A percentile compares a stretch with the other conserved stretches of the same genome.
Conservation (phyloP, 2,888 invertebrate species). For the Brachyopa scutellaris region DNA sequence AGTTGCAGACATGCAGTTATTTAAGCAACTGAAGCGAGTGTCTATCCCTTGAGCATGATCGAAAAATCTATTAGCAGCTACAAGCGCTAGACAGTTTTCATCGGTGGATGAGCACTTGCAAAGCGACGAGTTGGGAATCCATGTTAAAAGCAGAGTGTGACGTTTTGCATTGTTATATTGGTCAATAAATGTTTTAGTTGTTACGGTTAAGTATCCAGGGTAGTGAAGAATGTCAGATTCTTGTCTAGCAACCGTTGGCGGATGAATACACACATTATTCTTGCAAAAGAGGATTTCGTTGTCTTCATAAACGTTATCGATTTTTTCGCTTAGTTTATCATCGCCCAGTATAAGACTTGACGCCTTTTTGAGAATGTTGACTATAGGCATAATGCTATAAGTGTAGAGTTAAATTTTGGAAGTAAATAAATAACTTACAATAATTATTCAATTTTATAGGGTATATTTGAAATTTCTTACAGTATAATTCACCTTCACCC, state of each 20-base stretch:
- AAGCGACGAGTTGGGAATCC: constrained; percentile 96
- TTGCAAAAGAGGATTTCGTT: constrained; percentile 95
- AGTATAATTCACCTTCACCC: too few relatives aligned
- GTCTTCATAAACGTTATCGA: constrained; percentile 87
- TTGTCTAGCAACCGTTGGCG: constrained; percentile 91
- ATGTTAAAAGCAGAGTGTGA: constrained; percentile 93
- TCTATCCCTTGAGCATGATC: constrained; percentile 30
- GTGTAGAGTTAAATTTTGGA: not conserved
- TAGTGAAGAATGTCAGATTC: constrained; percentile 93
- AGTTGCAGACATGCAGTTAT: constrained; percentile 83
- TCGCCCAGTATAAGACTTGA: constrained; percentile 90
- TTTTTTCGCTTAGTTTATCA: constrained; percentile 85
- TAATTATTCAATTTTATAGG: not conserved
- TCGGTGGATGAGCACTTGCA: constrained; percentile 91
- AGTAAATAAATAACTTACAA: not conserved
- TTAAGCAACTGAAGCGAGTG: constrained; percentile 18
- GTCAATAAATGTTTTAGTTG: constrained; percentile 90
- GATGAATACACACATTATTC: constrained; percentile 98
- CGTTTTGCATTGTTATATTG: constrained; percentile 89
- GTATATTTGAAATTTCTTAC: too few relatives aligned
- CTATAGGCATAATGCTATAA: constrained; percentile 86
- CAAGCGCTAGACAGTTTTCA: constrained; percentile 82
- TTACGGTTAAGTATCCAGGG: constrained; percentile 95
- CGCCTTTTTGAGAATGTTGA: constrained; percentile 89
- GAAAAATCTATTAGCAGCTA: constrained; percentile 39